Base-by-base conservation (phyloP, 1,140 invertebrate species). In the Cydia splendana region DNA sequence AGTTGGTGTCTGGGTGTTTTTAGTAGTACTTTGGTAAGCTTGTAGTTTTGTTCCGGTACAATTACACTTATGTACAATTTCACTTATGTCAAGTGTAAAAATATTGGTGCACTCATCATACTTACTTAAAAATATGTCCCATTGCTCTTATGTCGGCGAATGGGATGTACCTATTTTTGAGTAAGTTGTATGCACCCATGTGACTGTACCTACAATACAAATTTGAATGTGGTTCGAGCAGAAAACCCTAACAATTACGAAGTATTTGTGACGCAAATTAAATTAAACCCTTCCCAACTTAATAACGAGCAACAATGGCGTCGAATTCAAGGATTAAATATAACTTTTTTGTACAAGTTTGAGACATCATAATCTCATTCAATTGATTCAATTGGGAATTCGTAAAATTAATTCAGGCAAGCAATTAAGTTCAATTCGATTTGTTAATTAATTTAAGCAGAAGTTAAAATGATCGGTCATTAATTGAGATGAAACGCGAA, bases 191-290 rank as follows among this genome's bases (percentile, higher is more conserved):
- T n/a, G n/a, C n/a, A n/a, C n/a, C n/a, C n/a, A n/a, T n/a, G n/a
- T n/a, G 24, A 24, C 24, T 24, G 24, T 24, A 24, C 24, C 24
- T 38, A 45, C 42, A 10, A 13, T 45, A 45, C 42, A 38, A 45
- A 45, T 45, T 12, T 53, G 51, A 53, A n/a, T 53, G 51, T 62
- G 57, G n/a, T 20, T 18, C 2, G 6, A 20, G 9, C 57, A 62
- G 51, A 62, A 7, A 18, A 62, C 57, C 18, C 57, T 24, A 62
- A 20, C 57, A 62, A 62, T 62, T 12, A 62, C 2, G 20, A 62
- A 62, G 57, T 24, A 24, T 62, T 24, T 62, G 20, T 62, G 57
- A 62, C 57, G 57, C 57, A 62, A 62, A 62, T 62, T 24, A 62
- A 62, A 62, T 62, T 24, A n/a, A 20, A 62, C 57, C 57, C 20